phyloP scores from a whole-genome alignment of 2,797 vertebrate species.

The Sebastes hopkinsi region DNA sequence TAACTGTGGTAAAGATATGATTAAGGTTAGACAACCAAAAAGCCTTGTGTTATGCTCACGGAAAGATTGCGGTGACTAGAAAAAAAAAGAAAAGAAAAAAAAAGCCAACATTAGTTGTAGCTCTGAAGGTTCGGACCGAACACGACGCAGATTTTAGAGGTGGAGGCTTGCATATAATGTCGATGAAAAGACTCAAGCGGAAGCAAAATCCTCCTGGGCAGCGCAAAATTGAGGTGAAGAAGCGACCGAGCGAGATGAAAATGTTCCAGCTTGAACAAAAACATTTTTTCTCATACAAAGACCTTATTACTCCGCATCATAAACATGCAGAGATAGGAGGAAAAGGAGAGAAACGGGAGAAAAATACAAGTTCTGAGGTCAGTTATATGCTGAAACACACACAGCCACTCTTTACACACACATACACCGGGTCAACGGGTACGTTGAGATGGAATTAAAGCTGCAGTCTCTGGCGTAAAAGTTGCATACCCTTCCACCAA shows the following conservation, averaged over 20 bases:
- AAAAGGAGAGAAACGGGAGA: not conserved
- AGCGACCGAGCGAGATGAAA: not conserved
- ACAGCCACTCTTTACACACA: too few relatives aligned
- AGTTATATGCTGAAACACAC: not conserved
- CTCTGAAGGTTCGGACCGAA: not conserved
- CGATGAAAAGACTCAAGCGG: not conserved
- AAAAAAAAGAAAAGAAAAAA: not conserved
- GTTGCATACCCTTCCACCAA: not conserved
- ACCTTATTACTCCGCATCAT: not conserved
- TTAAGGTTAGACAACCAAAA: not conserved
- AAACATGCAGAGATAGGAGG: not conserved
- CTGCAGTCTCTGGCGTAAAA: not conserved
- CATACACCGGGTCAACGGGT: not conserved
- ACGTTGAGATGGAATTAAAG: not conserved
- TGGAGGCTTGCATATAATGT: not conserved
- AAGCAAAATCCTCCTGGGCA: not conserved
- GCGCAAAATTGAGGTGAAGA: not conserved
- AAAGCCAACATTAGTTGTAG: not conserved
- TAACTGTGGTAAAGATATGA: not conserved
- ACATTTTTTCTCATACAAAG: not conserved
- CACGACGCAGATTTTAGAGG: not conserved
- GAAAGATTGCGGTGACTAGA: not conserved
- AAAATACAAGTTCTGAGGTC: not conserved
- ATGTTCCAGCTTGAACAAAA: not conserved
- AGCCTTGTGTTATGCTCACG: fast-evolving